phyloP scores from a whole-genome alignment of 1,140 invertebrate genomes.

The Bombus haemorrhoidalis region DNA sequence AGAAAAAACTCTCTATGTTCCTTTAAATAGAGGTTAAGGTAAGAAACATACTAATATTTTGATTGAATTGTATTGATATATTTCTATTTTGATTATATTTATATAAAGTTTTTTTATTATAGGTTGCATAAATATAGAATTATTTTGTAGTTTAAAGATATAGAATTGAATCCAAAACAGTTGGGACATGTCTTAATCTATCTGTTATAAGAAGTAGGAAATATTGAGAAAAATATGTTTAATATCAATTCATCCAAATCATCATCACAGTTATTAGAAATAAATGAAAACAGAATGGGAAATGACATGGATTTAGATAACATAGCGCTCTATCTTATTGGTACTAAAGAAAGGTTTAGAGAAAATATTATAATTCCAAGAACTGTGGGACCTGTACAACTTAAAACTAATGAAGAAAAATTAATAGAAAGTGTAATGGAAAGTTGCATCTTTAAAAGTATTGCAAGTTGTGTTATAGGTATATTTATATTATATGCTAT shows the following conservation, averaged over 20 bases:
- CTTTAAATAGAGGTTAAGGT: conserved; percentile 3
- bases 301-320: conserved; percentile 73
- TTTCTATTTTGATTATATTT: background rate
- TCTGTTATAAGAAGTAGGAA: background rate
- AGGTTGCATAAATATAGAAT: background rate
- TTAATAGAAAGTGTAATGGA: conserved; percentile 93
- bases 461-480: conserved; percentile 91
- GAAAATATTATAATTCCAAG: conserved; percentile 93
- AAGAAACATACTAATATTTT: background rate
- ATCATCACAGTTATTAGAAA: background rate
- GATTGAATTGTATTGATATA: background rate
- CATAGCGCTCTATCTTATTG: conserved; percentile 75
- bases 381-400: conserved; percentile 87
- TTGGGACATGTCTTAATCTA: background rate
- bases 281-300: conserved; percentile 35
- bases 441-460: conserved; percentile 95
- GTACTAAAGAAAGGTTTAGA: conserved; percentile 84
- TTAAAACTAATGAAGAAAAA: conserved; percentile 94
- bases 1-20: background rate
- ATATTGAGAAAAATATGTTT: conserved; percentile 42
- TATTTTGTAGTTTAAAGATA: background rate
- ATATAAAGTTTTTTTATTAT: background rate
- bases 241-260: conserved; percentile 21
- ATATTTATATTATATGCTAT: conserved; percentile 27
- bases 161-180: background rate